Percentiles rank a stretch among this genome's conserved stretches.
Evolutionary conservation across 2,113 vertebrate genomes (phyloP).

Genomic region (Syngnathus floridae): DNA sequence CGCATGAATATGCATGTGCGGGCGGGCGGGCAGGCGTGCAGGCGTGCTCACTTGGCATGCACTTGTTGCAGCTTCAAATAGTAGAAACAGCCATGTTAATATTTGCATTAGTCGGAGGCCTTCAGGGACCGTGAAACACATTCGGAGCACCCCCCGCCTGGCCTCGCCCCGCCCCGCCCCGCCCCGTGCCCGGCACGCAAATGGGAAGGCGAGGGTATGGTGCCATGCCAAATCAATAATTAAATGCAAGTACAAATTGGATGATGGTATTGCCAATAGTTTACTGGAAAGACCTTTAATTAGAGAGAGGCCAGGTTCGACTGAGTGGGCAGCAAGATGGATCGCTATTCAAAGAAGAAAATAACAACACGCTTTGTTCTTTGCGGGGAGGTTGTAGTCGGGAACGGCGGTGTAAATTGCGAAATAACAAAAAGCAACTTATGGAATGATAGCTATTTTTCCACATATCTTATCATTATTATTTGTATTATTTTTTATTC

Average conservation of each 20-base stretch:
- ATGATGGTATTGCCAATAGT: conserved; percentile 34
- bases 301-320: conserved; percentile 22
- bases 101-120: neutral
- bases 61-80: conserved; percentile 3
- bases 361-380: conserved; percentile 4
- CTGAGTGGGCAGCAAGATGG: conserved; percentile 9
- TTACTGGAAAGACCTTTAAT: conserved; percentile 32
- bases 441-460: neutral
- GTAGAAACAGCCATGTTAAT: neutral
- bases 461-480: too few species aligned
- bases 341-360: neutral
- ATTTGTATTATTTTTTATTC: too few species aligned
- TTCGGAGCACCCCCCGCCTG: neutral
- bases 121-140: neutral
- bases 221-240: neutral
- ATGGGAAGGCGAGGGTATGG: neutral
- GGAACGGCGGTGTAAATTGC: too few species aligned
- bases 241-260: conserved; percentile 27
- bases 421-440: too few species aligned
- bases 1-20: neutral
- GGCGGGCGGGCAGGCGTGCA: neutral
- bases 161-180: too few species aligned
- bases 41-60: neutral
- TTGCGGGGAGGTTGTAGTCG: neutral
- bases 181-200: neutral